These are phyloP conservation scores for Mythimna pallens DNA, from an alignment of 2,888 invertebrate genomes.

Conservation along the genomic window DNA sequence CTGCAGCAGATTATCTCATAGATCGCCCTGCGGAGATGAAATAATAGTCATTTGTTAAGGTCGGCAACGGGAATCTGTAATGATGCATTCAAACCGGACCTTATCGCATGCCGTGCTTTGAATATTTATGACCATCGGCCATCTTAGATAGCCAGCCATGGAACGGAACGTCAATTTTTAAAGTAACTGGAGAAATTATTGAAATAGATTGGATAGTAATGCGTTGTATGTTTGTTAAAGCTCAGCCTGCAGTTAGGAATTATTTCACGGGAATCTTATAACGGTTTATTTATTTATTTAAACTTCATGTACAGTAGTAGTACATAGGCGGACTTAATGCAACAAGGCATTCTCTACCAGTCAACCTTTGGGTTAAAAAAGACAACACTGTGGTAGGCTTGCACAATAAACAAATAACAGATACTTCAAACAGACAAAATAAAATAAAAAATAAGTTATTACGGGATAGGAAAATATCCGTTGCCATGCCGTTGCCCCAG, in stretches of 20 bases:
- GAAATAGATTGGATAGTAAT: neutral
- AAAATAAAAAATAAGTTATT: no score
- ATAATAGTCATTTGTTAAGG: constrained; percentile 33
- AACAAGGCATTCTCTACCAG: no score
- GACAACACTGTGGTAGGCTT: no score
- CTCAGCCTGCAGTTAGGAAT: neutral
- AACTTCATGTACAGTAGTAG: no score
- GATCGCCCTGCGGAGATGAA: constrained; percentile 24
- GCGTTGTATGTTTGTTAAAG: neutral
- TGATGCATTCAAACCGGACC: constrained; percentile 46
- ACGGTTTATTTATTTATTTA: no score
- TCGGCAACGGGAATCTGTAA: constrained; percentile 27
- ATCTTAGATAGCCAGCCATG: constrained; percentile 28
- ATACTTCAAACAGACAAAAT: no score
- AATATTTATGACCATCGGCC: constrained; percentile 55
- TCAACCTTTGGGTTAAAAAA: no score
- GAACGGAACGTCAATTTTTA: constrained; percentile 42
- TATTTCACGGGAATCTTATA: neutral
- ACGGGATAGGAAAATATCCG: no score
- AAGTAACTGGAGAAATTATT: constrained; percentile 14
- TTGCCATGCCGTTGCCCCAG: no score
- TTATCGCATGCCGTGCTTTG: constrained; percentile 47
- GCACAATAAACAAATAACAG: no score
- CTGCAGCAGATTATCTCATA: constrained; percentile 4
- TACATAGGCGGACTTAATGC: no score